Evolutionary conservation across 1,140 invertebrate genomes (phyloP).

Genomic region (Colletes latitarsis): DNA sequence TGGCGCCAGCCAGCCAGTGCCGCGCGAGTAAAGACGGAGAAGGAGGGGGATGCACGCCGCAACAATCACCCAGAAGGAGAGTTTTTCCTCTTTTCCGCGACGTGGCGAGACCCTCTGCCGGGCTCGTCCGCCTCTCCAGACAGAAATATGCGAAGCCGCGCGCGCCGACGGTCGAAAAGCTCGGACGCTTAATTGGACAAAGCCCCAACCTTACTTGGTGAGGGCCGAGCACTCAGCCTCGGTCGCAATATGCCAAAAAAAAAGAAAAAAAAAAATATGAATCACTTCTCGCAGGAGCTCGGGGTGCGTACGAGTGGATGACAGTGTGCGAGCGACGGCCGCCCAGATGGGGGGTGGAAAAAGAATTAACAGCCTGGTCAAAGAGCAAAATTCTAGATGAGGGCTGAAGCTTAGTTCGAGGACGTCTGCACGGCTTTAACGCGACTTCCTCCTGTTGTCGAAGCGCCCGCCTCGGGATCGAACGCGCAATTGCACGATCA

Average conservation of each 20-base stretch:
- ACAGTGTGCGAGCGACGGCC: constrained; percentile 11
- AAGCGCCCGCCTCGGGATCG: background rate
- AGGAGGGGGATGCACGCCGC: constrained; percentile 24
- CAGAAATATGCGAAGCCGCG: constrained; percentile 75
- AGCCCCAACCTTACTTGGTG: constrained; percentile 75
- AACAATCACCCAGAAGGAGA: constrained; percentile 64
- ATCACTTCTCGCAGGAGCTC: constrained; percentile 72
- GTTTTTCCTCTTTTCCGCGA: constrained; percentile 68
- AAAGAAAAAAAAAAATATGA: constrained; percentile 71
- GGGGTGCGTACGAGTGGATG: constrained; percentile 52
- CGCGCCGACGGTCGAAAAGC: constrained; percentile 73
- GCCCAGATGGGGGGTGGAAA: constrained; percentile 19
- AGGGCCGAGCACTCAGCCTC: constrained; percentile 70
- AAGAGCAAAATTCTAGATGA: constrained; percentile 52
- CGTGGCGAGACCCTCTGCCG: constrained; percentile 52
- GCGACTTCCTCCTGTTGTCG: background rate
- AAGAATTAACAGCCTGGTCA: constrained; percentile 63
- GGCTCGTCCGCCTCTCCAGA: constrained; percentile 75
- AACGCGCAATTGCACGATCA: background rate
- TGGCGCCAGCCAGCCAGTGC: constrained; percentile 6
- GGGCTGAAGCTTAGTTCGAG: constrained; percentile 34
- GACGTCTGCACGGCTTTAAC: constrained; percentile 21
- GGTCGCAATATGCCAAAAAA: constrained; percentile 77
- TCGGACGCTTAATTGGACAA: constrained; percentile 80
- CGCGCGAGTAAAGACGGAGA: constrained; percentile 34